Evolutionary conservation across 2,113 vertebrate species (phyloP).

Genomic region (Ammodytes dubius): DNA sequence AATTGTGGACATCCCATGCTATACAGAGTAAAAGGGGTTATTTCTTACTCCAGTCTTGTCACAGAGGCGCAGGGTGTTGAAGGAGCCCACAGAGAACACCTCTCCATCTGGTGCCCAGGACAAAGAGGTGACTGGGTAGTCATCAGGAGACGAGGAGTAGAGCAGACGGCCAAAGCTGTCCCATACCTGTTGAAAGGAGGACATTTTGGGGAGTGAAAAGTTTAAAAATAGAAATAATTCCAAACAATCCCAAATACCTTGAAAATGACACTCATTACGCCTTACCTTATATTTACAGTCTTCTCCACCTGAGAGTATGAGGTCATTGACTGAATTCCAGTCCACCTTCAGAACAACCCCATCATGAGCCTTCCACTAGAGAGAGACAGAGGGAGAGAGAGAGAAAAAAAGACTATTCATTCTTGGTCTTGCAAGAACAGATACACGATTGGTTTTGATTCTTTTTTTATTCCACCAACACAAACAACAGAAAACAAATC

Average conservation of each 20-base stretch:
- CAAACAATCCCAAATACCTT: not conserved
- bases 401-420: not conserved
- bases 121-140: conserved; percentile 93
- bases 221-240: not conserved
- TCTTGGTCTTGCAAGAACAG: not conserved
- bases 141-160: conserved; percentile 88
- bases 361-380: conserved; percentile 97
- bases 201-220: not conserved
- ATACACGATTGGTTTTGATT: no score
- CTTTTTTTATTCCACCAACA: no score
- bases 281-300: conserved; percentile 98
- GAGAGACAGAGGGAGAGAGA: conserved; percentile 41
- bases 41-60: conserved; percentile 96
- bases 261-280: not conserved
- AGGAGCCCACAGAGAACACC: conserved; percentile 96
- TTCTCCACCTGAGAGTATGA: conserved; percentile 95
- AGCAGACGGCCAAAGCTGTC: conserved; percentile 92
- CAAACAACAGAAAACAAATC: no score
- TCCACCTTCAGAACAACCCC: conserved; percentile 95
- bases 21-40: not conserved
- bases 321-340: conserved; percentile 96
- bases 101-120: conserved; percentile 95
- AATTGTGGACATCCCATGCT: not conserved
- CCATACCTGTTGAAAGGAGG: conserved; percentile 89
- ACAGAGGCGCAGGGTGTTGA: conserved; percentile 94